phyloP scores from a whole-genome alignment of 2,797 vertebrate genomes.

The Chaunax sp. region DNA sequence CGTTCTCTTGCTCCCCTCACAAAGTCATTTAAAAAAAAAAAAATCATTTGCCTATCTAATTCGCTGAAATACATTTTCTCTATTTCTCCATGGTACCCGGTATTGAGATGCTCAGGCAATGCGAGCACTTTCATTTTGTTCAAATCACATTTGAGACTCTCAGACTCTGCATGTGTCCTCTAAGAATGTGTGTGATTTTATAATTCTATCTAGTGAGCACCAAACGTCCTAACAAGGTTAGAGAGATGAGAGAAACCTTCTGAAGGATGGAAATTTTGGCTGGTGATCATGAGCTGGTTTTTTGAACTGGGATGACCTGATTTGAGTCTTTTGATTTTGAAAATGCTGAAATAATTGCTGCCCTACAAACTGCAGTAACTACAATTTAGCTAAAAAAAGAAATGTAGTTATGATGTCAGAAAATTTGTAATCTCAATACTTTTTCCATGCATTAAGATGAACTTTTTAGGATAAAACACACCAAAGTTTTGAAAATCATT shows the following conservation, averaged over 20 bases:
- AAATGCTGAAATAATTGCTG: not conserved
- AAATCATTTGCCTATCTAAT: slow-evolving; percentile 61
- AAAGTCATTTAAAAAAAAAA: not conserved
- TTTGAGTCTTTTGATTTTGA: slow-evolving; percentile 17
- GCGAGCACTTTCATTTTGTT: slow-evolving; percentile 52
- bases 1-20: slow-evolving; percentile 52
- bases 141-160: slow-evolving; percentile 55
- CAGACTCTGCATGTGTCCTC: slow-evolving; percentile 18
- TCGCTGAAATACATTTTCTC: slow-evolving; percentile 54
- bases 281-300: not conserved
- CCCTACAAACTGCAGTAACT: too few relatives aligned
- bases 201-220: slow-evolving; percentile 41
- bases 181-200: slow-evolving; percentile 15
- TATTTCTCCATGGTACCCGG: slow-evolving; percentile 11
- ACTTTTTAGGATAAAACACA: too few relatives aligned
- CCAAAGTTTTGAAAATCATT: too few relatives aligned
- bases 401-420: too few relatives aligned
- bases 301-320: slow-evolving; percentile 14
- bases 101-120: slow-evolving; percentile 33
- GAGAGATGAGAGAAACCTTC: slow-evolving; percentile 33
- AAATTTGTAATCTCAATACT: too few relatives aligned
- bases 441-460: too few relatives aligned
- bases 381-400: too few relatives aligned
- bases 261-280: slow-evolving; percentile 15
- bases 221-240: slow-evolving; percentile 56